Conservation (phyloP, 2,797 vertebrate species). For the Coilia nasus region DNA sequence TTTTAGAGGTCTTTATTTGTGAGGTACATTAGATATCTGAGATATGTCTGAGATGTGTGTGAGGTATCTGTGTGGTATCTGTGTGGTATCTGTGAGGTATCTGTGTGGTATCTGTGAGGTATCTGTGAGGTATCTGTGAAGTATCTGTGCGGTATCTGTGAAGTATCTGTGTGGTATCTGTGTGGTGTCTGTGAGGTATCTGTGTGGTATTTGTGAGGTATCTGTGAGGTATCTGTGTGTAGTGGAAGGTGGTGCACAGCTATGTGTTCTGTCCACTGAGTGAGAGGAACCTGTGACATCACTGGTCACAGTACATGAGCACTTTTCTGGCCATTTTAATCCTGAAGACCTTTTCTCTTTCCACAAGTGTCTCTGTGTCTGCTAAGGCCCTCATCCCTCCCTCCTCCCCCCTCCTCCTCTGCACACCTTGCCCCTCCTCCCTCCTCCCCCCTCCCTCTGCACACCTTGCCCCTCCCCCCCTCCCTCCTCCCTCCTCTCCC, state of each 20-base stretch:
- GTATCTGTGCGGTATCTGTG: not conserved
- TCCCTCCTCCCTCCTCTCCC: not conserved
- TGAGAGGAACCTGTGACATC: constrained; percentile 32
- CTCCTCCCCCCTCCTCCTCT: not conserved
- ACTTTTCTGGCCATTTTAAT: constrained; percentile 33
- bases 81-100: not conserved
- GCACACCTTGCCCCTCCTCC: not conserved
- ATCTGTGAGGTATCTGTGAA: not conserved
- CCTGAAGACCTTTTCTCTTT: constrained; percentile 25
- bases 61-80: not conserved
- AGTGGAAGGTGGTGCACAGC: not conserved
- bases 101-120: not conserved
- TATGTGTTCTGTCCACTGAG: not conserved
- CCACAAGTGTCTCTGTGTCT: constrained; percentile 29
- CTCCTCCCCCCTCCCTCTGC: not conserved
- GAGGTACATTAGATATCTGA: no score
- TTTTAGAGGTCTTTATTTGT: not conserved
- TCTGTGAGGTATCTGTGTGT: not conserved
- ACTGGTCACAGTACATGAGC: constrained; percentile 36
- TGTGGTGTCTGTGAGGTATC: not conserved
- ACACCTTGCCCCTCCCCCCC: not conserved
- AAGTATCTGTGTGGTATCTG: no score
- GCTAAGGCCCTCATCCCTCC: constrained; percentile 27
- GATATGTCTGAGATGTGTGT: no score
- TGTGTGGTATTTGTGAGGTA: not conserved